A percentile compares a stretch with the other conserved stretches of the same genome.
Evolutionary conservation across 2,113 vertebrate genomes (phyloP).

Genomic region (Struthio camelus): DNA sequence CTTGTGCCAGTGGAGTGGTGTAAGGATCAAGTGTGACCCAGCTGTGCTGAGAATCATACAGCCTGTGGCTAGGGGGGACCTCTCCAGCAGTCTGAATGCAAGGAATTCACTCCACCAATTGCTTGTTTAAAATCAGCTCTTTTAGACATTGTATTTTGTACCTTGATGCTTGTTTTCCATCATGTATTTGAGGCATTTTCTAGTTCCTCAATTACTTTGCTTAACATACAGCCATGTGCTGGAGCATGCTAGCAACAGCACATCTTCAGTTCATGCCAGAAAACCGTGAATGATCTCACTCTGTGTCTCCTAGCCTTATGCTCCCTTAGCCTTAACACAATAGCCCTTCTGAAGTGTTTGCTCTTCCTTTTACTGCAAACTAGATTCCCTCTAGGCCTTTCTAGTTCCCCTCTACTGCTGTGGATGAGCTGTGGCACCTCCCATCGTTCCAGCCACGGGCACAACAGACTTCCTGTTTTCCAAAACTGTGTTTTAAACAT

Average conservation of each 20-base stretch:
- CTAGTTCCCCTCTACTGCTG: neutral
- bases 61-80: neutral
- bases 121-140: neutral
- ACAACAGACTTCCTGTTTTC: neutral
- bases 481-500: neutral
- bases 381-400: neutral
- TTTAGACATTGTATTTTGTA: neutral
- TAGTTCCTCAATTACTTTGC: neutral
- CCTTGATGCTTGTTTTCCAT: neutral
- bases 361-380: neutral
- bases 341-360: neutral
- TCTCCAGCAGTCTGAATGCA: too few species aligned
- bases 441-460: neutral
- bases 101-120: neutral
- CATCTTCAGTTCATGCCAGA: rapidly evolving
- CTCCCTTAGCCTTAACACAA: rapidly evolving
- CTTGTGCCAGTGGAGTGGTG: neutral
- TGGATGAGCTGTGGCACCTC: neutral
- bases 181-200: neutral
- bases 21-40: neutral
- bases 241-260: neutral
- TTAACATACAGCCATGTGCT: neutral
- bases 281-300: rapidly evolving
- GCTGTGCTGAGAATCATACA: neutral
- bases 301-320: rapidly evolving